A percentile compares a stretch with the other conserved stretches of the same genome.
Evolutionary conservation across 1,140 invertebrate species (phyloP).

Genomic region (Rhysida immarginata): DNA sequence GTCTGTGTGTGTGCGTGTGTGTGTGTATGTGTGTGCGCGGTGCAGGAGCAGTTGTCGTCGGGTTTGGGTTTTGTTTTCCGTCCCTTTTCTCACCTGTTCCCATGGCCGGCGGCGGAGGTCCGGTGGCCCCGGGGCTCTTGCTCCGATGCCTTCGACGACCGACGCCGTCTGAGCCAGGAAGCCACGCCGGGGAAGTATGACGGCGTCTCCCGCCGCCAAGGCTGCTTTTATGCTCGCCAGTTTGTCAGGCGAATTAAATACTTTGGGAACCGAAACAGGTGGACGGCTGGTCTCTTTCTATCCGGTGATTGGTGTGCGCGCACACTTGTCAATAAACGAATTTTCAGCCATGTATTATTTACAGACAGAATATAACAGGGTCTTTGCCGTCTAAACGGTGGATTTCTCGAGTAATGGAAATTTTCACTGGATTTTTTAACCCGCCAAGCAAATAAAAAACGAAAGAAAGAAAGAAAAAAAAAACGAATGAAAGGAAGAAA

Average conservation of each 20-base stretch:
- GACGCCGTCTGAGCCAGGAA: neutral
- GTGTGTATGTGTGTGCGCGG: no score
- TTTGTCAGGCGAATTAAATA: conserved; percentile 14
- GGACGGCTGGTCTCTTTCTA: neutral
- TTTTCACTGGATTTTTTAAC: no score
- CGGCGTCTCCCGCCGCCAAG: neutral
- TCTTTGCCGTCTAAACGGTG: neutral
- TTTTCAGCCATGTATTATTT: conserved; percentile 10
- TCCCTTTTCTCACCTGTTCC: conserved; percentile 4
- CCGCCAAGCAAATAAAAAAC: no score
- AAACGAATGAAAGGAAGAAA: no score
- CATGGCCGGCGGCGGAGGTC: neutral
- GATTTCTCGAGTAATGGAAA: neutral
- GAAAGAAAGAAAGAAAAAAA: no score
- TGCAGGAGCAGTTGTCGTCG: no score
- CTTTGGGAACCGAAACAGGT: conserved; percentile 13
- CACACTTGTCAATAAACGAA: conserved; percentile 9
- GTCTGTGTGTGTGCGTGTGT: no score
- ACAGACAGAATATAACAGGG: conserved; percentile 4
- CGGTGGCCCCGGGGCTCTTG: neutral
- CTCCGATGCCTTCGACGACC: neutral
- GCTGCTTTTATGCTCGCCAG: conserved; percentile 11
- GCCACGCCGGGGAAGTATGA: neutral
- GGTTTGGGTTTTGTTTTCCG: no score
- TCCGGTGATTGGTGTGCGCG: conserved; percentile 1